A percentile compares a stretch with the other conserved stretches of the same genome.
phyloP scores from a whole-genome alignment of 2,113 vertebrate species.

The Colistium nudipinnis region DNA sequence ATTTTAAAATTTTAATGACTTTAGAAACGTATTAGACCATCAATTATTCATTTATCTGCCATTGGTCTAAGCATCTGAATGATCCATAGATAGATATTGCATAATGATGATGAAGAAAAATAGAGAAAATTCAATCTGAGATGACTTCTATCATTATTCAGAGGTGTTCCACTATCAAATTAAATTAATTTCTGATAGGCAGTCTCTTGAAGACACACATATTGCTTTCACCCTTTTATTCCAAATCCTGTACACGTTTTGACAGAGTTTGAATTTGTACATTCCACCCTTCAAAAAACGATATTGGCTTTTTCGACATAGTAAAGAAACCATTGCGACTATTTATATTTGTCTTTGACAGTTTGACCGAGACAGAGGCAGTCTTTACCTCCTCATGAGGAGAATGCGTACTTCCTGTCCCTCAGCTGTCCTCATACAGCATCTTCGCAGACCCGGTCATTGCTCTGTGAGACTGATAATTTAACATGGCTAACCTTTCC shows the following conservation, averaged over 20 bases:
- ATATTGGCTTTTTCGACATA: too few species aligned
- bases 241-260: too few species aligned
- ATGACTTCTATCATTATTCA: not conserved
- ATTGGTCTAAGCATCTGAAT: slow-evolving; percentile 3
- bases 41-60: not conserved
- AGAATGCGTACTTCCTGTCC: not conserved
- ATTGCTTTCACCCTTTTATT: not conserved
- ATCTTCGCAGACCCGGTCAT: slow-evolving; percentile 29
- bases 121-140: slow-evolving; percentile 29
- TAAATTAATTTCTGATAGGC: not conserved
- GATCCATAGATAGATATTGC: not conserved
- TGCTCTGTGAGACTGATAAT: slow-evolving; percentile 40
- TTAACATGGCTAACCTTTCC: slow-evolving; percentile 52
- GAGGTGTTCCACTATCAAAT: not conserved
- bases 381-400: not conserved
- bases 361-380: not conserved
- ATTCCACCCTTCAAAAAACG: too few species aligned
- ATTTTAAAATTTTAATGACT: too few species aligned
- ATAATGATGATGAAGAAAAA: too few species aligned
- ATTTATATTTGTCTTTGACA: not conserved
- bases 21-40: too few species aligned
- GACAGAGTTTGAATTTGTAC: too few species aligned
- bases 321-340: not conserved
- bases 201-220: not conserved
- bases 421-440: slow-evolving; percentile 8